Evolutionary conservation across 2,797 vertebrate species (phyloP), one percentile per base, ranked within the genome.

Genomic region (Sphaeramia orbicularis): DNA sequence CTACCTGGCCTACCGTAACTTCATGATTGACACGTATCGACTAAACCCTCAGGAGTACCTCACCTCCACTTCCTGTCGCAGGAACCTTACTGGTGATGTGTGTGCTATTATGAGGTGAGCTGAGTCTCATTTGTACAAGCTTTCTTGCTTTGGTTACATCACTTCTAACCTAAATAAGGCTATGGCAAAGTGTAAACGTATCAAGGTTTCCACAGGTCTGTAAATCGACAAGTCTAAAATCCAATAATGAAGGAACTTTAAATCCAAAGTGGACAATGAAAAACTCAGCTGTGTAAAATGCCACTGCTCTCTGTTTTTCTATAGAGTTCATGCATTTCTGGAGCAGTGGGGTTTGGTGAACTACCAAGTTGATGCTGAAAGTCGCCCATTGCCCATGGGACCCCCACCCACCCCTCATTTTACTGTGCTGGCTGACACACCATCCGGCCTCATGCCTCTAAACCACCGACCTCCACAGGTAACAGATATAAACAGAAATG

Each of bases 271-370:
- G 7, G 15, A 18, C 6, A 5, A 7, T 32, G 30, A 8, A 8
- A 24, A 16, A 12, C 10, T 6, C 21, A n/a, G 32, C 2, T 0
- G 27, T 49, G 6, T 32, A 18, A 10, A 37, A 9, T 32, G 2
- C 1, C n/a, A 0, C 5, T 42, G 0, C 11, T 30, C 1, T 49
- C 2, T 40, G 9, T 32, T 36, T 37, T 16, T 58, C 30, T 62
- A 0, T 41, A 99, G 98, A 80, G 97, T 96, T 0, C 98, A 99
- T 10, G 97, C 98, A 0, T 99, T 99, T 76, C 85, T 99, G 93
- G 98, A 99, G 92, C 97, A 99, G 83, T 99, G 98, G 98, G 98
- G 97, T 16, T 94, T 99, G 62, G 96, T 99, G 35, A 99, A 99
- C 82, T 99, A 99, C 85, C 98, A 99, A 71, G 98, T 99, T 40